Base-by-base conservation (phyloP, 2,888 invertebrate genomes). In the Orchesellides sinensis region DNA sequence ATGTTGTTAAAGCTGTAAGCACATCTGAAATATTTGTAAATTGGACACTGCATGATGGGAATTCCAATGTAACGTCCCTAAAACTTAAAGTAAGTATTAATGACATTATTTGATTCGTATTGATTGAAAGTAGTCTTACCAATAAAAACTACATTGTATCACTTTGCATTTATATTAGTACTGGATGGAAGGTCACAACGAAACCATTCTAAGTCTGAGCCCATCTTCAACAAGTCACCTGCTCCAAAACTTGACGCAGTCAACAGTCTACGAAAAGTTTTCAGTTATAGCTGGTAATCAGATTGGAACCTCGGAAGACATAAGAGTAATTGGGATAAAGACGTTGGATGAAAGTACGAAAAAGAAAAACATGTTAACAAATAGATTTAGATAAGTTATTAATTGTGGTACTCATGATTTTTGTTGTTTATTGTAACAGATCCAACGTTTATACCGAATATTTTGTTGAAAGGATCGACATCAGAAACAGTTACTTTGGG, bases 41-140 rank as follows among this genome's bases (percentile, higher is more conserved):
- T 89, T 96, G 96, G 96, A 96, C 95, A 0, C 92, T 95, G 0
- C 93, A 93, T 81, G 92, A 94, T 83, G 95, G 95, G 83, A 96
- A 96, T 89, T 93, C 93, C 68, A 93, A 93, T 0, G 92, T 95
- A 21, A 91, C 91, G 85, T 89, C 90, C 23, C 94, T 93, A 88
- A 91, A 91, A 75, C 90, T 95, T 14, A 91, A 92, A 89, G 89
- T 89, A 77, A 73, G 79, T 84, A 66, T 63, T 19, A 21, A 63
- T n/a, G 10, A 19, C 21, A 59, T 49, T 61, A 29, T n/a, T 56
- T 40, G 17, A 52, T 8, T 17, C 19, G 17, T n/a, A n/a, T n/a
- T n/a, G n/a, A n/a, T n/a, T n/a, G n/a, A n/a, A n/a, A n/a, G n/a
- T n/a, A n/a, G n/a, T n/a, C n/a, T n/a, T n/a, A n/a, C n/a, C n/a